A percentile compares a stretch with the other conserved stretches of the same genome.
Conservation (phyloP, 1,140 invertebrate species). For the Zaprionus capensis region DNA sequence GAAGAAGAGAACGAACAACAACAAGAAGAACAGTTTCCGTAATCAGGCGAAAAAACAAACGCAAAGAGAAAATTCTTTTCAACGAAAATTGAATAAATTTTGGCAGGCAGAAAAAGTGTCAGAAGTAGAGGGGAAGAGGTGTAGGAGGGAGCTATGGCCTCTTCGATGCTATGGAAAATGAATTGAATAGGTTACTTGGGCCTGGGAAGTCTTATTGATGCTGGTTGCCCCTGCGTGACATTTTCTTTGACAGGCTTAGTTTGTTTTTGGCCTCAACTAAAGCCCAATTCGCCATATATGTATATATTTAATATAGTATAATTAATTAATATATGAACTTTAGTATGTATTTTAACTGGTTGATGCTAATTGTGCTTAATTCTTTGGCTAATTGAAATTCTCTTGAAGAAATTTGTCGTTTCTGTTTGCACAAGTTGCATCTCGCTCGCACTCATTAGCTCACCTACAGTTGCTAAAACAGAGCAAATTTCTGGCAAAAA, state of each 20-base stretch:
- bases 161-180: background rate
- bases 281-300: too few species aligned
- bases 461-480: background rate
- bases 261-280: too few species aligned
- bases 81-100: conserved; percentile 7
- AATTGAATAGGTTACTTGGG: background rate
- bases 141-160: too few species aligned
- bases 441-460: background rate
- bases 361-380: background rate
- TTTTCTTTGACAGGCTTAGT: background rate
- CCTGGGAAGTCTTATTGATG: background rate
- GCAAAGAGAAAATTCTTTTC: background rate
- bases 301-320: too few species aligned
- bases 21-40: background rate
- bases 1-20: background rate
- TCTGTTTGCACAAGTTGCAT: too few species aligned
- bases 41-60: conserved; percentile 6
- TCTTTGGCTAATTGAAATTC: background rate
- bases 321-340: too few species aligned
- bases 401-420: background rate
- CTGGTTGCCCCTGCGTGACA: background rate
- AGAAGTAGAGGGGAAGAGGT: background rate
- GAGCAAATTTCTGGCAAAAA: background rate
- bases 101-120: background rate
- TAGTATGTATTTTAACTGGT: background rate